Base-by-base conservation (phyloP, 2,888 invertebrate genomes). In the Cactoblastis cactorum region DNA sequence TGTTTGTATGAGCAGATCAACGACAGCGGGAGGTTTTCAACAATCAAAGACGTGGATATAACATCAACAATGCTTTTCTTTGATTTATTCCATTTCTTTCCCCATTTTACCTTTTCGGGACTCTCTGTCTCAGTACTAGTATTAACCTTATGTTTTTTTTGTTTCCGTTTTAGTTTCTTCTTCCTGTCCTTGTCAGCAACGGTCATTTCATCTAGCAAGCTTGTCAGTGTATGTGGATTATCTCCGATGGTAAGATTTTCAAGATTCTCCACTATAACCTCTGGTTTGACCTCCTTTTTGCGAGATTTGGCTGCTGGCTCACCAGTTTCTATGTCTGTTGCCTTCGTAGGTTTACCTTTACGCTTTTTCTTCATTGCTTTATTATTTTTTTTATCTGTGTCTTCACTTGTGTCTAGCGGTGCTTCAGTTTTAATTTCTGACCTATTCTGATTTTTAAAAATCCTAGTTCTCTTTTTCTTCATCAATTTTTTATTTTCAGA, bases 51-150 rank as follows among this genome's bases (percentile, higher is more conserved):
- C 6, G 66, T 73, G 1, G 58, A 53, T 1, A 67, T 47, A 0
- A 67, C 63, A 2, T 62, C 64, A 1, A 59, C 46, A 2, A 69
- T 71, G 3, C 68, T 75, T 52, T 80, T 80, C 43, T 64, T 75
- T 28, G 77, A 82, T 53, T 84, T 87, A 52, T 87, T 85, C 86
- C 84, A 87, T 50, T 78, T 84, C 5, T 80, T 70, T 50, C 77
- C 83, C 88, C 86, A 85, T 65, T 81, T 84, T 0, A 76, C 63
- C 51, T 79, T 83, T 51, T 74, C 75, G 37, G 66, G 72, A 45
- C 46, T 59, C 19, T 70, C 68, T 3, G 54, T 14, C 11, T 67
- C 63, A 2, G 55, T 57, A 33, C 56, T 59, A 15, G 51, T 56
- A 6, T 52, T 55, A 32, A 55, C 59, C 49, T 69, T 76, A 9